Base-by-base conservation (phyloP, 2,797 vertebrate genomes). In the Paedocypris micromegethes region DNA sequence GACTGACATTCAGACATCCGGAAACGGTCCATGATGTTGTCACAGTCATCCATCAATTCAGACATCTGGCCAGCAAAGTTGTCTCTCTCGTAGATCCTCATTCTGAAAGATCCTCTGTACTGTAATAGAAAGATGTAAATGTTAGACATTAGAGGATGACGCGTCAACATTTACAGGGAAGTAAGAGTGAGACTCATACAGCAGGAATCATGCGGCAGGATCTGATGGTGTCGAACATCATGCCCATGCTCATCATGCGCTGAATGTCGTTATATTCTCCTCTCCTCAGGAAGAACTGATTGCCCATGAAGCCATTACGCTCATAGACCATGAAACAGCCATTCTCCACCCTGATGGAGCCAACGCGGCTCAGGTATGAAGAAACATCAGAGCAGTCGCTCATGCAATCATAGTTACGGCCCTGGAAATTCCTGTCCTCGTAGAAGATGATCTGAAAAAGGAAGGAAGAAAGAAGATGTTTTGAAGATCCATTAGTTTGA, bases 301-400 rank as follows among this genome's bases (percentile, higher is more conserved):
- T 71, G 3, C 88, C 88, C 84, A 83, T 85, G 79, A 75, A 89
- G 83, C 81, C 86, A 69, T 82, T 68, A 5, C 85, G 83, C 72
- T 90, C 89, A 4, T 90, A 90, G 65, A 87, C 78, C 85, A 90
- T 88, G 85, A 89, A 90, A 78, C 88, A 89, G 69, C 88, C 88
- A 0, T 74, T 89, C 72, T 88, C 85, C 73, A 90, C 86, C 81
- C 85, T 85, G 83, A 85, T 83, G 76, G 87, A 90, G 50, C 88
- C 86, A 23, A 85, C 84, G 64, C 82, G 86, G 80, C 81, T 85
- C 85, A 89, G 78, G 85, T 86, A 85, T 75, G 85, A 85, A 77
- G 82, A 9, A 64, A 89, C 80, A 77, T 90, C 87, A 1, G 82
- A 23, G 75, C 86, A 88, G 82, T 89, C 87, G 47, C 77, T 86